These are phyloP conservation scores for Linnaemya tessellans DNA, from an alignment of 2,888 invertebrate species.

Conservation along the genomic window DNA sequence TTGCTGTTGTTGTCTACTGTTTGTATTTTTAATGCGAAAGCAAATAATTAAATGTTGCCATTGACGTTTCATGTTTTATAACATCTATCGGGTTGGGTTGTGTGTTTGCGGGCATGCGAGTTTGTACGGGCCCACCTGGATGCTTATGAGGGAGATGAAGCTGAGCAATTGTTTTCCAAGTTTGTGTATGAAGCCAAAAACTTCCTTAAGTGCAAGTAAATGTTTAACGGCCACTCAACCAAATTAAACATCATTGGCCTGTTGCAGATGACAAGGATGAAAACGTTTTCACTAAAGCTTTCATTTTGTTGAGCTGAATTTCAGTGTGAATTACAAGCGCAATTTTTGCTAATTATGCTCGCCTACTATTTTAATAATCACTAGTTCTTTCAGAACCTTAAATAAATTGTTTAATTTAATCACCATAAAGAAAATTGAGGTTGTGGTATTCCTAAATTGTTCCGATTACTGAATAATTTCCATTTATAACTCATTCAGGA, in stretches of 20 bases:
- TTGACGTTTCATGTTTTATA: background rate
- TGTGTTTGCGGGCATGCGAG: constrained; percentile 1
- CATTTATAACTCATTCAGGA: too few relatives aligned
- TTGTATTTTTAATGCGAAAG: constrained; percentile 9
- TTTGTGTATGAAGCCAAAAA: too few relatives aligned
- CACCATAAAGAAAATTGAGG: too few relatives aligned
- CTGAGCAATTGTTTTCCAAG: too few relatives aligned
- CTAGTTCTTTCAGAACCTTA: too few relatives aligned
- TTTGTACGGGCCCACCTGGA: background rate
- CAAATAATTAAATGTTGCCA: constrained; percentile 46
- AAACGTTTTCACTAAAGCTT: background rate
- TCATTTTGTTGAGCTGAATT: background rate
- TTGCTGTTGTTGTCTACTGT: background rate
- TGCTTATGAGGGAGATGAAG: too few relatives aligned
- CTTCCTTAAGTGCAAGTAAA: constrained; percentile 16
- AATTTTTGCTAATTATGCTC: background rate
- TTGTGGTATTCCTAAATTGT: too few relatives aligned
- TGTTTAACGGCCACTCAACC: background rate
- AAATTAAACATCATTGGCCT: constrained; percentile 6
- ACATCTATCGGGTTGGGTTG: background rate
- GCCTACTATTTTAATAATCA: too few relatives aligned
- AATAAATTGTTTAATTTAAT: too few relatives aligned
- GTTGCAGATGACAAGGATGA: background rate
- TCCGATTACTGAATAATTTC: too few relatives aligned
- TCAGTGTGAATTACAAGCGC: background rate